Evolutionary conservation across 2,113 vertebrate species (phyloP).

Genomic region (Junco hyemalis): DNA sequence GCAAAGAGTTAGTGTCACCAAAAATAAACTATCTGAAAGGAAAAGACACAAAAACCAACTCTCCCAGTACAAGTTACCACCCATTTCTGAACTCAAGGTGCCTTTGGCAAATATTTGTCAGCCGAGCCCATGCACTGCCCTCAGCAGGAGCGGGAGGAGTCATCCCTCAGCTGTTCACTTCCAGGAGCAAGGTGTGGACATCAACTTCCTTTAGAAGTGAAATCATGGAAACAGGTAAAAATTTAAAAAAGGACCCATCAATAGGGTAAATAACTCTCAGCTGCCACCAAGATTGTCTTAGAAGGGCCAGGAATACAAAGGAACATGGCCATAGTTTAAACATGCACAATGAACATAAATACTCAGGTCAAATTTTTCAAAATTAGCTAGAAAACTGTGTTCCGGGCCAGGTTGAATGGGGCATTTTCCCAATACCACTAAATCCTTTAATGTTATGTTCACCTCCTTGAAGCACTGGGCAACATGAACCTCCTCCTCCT

Average conservation of each 20-base stretch:
- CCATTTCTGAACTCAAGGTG: accelerated
- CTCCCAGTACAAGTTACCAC: accelerated
- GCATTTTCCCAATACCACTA: neutral
- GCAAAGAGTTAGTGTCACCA: neutral
- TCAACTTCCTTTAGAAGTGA: neutral
- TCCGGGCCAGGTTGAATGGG: neutral
- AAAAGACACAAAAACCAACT: accelerated
- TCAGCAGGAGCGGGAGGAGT: neutral
- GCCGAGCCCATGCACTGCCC: accelerated
- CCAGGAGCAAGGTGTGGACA: neutral
- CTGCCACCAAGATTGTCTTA: neutral
- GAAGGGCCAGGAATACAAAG: neutral
- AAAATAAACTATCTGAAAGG: neutral
- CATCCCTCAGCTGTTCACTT: neutral
- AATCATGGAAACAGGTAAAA: neutral
- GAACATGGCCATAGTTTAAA: neutral
- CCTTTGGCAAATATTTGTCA: neutral
- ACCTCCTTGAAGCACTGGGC: neutral
- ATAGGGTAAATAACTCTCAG: neutral
- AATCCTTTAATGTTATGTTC: neutral
- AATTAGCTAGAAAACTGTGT: neutral
- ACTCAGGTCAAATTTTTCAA: neutral
- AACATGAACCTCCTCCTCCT: neutral
- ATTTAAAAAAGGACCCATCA: neutral
- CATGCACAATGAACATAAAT: neutral